Conservation (phyloP, 2,797 vertebrate species). For the Notolepis coatsorum region DNA sequence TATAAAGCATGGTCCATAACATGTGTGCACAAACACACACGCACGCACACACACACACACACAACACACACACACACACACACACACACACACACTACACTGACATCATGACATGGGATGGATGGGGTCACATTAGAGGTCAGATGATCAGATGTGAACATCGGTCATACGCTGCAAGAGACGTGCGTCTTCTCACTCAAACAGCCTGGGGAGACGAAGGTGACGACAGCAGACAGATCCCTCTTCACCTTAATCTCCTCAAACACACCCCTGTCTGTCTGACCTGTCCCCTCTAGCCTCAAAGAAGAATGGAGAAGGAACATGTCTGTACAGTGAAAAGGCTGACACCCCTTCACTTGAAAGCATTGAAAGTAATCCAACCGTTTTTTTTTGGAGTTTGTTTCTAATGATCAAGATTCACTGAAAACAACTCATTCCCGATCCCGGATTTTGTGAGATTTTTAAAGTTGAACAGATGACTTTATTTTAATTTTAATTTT, state of each 20-base stretch:
- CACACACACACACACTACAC: conserved; percentile 5
- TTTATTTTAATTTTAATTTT: not conserved
- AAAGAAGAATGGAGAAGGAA: conserved; percentile 4
- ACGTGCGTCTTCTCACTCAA: conserved; percentile 21
- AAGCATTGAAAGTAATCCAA: not conserved
- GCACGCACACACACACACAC: not conserved
- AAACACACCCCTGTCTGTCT: conserved; percentile 3
- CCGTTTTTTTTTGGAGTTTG: no score
- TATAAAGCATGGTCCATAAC: conserved; percentile 32
- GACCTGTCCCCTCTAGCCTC: conserved; percentile 43
- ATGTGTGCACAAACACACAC: not conserved
- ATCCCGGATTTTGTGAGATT: no score
- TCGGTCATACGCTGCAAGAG: not conserved
- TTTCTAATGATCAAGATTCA: no score
- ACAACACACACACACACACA: conserved; percentile 4
- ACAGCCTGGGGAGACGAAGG: conserved; percentile 9
- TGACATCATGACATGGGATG: not conserved
- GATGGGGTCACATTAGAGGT: conserved; percentile 27
- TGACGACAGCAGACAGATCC: conserved; percentile 24
- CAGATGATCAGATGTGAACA: conserved; percentile 33
- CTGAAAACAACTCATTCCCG: no score
- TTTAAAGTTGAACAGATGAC: no score
- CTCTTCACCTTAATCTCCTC: conserved; percentile 25
- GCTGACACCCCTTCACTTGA: not conserved
- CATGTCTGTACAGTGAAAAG: conserved; percentile 38